phyloP scores from a whole-genome alignment of 1,140 invertebrate species.

The Anastatus disparis region DNA sequence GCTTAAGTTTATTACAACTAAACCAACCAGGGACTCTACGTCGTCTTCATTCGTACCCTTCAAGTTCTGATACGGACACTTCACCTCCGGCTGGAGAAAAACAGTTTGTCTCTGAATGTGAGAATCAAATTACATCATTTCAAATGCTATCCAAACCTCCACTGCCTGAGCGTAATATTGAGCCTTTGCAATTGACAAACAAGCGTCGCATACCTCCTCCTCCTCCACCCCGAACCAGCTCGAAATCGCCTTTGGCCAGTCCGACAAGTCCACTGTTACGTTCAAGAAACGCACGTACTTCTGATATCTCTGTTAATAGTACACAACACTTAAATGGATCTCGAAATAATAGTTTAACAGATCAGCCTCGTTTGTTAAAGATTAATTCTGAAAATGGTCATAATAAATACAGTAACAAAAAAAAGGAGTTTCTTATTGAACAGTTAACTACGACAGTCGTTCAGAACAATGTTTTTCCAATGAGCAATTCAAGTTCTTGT shows the following conservation, averaged over 20 bases:
- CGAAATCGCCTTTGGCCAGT: constrained; percentile 83
- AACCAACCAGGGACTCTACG: constrained; percentile 65
- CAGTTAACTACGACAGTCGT: too few species aligned
- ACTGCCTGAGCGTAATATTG: constrained; percentile 81
- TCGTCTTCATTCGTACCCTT: constrained; percentile 79
- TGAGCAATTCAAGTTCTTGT: constrained; percentile 75
- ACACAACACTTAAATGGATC: too few species aligned
- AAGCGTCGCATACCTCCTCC: constrained; percentile 83
- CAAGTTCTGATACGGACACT: constrained; percentile 78
- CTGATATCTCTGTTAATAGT: too few species aligned
- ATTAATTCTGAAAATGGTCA: constrained; percentile 51
- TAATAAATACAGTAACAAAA: too few species aligned
- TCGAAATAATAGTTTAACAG: too few species aligned
- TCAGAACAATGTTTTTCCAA: constrained; percentile 64
- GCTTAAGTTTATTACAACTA: too few species aligned
- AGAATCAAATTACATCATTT: too few species aligned
- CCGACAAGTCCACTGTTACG: constrained; percentile 76
- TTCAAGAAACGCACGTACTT: too few species aligned
- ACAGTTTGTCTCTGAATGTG: too few species aligned
- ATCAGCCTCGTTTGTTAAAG: too few species aligned
- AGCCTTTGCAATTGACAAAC: constrained; percentile 72
- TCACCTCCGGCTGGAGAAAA: too few species aligned
- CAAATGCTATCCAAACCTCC: constrained; percentile 60
- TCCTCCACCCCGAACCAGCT: constrained; percentile 85
- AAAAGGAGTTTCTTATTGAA: too few species aligned